Conservation (phyloP, 2,113 vertebrate species). For the Cebidichthys violaceus region DNA sequence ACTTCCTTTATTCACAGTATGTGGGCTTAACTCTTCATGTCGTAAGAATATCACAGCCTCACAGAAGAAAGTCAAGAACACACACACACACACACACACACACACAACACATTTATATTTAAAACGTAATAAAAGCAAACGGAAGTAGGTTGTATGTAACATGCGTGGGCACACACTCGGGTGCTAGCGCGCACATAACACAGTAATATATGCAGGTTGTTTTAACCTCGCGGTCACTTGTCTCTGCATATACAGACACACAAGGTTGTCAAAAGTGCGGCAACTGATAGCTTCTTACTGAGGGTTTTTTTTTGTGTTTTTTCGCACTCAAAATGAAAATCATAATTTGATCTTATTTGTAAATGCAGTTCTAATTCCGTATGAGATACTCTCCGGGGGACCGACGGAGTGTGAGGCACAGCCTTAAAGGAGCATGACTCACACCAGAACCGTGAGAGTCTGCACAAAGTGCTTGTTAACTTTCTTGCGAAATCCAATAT, state of each 20-base stretch:
- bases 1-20: conserved; percentile 65
- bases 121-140: neutral
- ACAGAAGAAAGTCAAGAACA: conserved; percentile 22
- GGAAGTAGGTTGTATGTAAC: neutral
- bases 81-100: conserved; percentile 11
- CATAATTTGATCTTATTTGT: conserved; percentile 4
- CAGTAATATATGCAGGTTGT: neutral
- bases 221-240: neutral
- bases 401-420: conserved; percentile 29
- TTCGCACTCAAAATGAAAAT: neutral
- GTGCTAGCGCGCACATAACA: neutral
- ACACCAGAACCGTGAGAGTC: conserved; percentile 47
- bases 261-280: neutral
- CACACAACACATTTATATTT: neutral
- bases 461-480: conserved; percentile 28
- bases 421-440: conserved; percentile 44
- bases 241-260: neutral
- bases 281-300: neutral
- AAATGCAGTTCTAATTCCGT: conserved; percentile 49
- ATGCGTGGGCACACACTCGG: too few species aligned
- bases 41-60: conserved; percentile 47
- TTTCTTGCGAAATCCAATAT: conserved; percentile 6
- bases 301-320: neutral
- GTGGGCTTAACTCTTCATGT: conserved; percentile 57
- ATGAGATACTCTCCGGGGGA: conserved; percentile 21